Evolutionary conservation across 2,113 vertebrate species (phyloP), one percentile per base, ranked within the genome.

Genomic region (Amphilophus citrinellus): DNA sequence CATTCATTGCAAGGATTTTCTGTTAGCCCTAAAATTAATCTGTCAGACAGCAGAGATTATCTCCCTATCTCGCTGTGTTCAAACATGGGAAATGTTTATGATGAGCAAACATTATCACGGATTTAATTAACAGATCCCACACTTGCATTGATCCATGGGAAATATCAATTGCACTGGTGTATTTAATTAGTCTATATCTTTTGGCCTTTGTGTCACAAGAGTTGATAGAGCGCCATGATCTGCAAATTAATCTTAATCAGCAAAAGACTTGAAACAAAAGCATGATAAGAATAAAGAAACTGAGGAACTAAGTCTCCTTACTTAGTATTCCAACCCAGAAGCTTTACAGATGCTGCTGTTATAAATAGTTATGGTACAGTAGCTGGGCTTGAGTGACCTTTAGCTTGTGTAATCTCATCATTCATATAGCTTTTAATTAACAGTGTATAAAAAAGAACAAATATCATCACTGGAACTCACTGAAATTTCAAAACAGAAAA

Each of bases 21-120:
- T 60, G 18, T 80, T 80, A 39, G 79, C 78, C 84, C 75, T 71
- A 39, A 92, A 94, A 94, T 93, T 82, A 95, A 91, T 92, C 84
- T 92, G 92, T 92, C 91, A 93, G 84, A 85, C 84, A 79, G 82
- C 71, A 61, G 84, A 94, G 89, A 94, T 91, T 91, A 94, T 94
- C 92, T 86, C 57, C 57, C 80, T 60, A 92, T 94, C 93, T 90
- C 11, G 11, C 84, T 61, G 79, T 76, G 89, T 88, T 92, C 90
- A 91, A 94, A 90, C 90, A 89, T 85, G 87, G 85, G 85, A 88
- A 88, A 92, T 94, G 89, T 94, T 96, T 95, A 94, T 94, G 89
- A 93, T 94, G 92, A 93, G 93, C 94, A 96, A 95, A 95, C 93
- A 95, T 95, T 93, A 95, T 93, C 91, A 92, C 47, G 84, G 93